Evolutionary conservation across 2,797 vertebrate genomes (phyloP), one percentile per base, ranked within the genome.

Genomic region (Oryzias sinensis): DNA sequence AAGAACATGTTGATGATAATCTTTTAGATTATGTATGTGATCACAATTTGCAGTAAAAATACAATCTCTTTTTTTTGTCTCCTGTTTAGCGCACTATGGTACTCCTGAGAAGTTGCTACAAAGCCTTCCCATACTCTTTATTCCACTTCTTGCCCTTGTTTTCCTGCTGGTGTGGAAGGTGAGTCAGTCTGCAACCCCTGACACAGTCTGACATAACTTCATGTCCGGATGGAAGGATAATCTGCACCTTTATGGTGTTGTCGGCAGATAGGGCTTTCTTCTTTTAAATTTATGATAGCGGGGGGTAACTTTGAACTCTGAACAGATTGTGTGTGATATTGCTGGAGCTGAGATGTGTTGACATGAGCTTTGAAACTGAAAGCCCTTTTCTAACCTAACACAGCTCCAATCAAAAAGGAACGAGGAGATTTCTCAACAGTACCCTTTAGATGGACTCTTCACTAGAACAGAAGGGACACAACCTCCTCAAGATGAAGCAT

Each of bases 101-200:
- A 3, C 87, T 49, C 58, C 86, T 4, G 74, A 83, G 46, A 65
- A 85, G 55, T 48, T 92, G 70, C 81, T 92, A 77, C 83, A 72
- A 74, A 91, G 90, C 79, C 91, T 93, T 48, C 59, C 83, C 4
- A 78, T 92, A 67, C 86, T 93, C 7, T 77, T 90, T 67, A 87
- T 93, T 62, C 91, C 91, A 8, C 74, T 91, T 60, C 64, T 90
- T 56, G 89, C 83, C 46, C 63, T 90, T 9, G 56, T 88, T 43
- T 83, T 92, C 62, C 75, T 93, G 74, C 77, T 93, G 3, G 78
- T 89, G 61, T 93, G 92, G 91, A 93, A 92, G 91, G 92, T 93
- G 49, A 87, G 79, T 5, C 25, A 57, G 73, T 42, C 56, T 73
- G 71, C 69, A 62, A 76, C 56, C 20, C 33, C 13, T 8, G n/a